These are phyloP conservation scores for Tiliacea citrago DNA, from an alignment of 2,888 invertebrate genomes.

Conservation along the genomic window DNA sequence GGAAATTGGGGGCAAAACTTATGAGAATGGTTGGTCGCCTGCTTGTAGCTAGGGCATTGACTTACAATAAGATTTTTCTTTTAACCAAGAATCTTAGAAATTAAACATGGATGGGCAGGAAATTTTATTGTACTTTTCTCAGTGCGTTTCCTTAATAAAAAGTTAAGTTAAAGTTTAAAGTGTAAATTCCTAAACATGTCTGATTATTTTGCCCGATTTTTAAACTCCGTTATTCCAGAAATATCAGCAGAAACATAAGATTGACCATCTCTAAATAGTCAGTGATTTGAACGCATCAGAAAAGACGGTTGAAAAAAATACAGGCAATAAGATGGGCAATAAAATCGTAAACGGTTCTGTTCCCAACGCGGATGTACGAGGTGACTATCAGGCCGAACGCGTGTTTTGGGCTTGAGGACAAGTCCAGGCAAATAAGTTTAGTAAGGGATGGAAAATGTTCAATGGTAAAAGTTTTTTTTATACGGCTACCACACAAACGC, in stretches of 20 bases:
- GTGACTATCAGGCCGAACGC: too few relatives aligned
- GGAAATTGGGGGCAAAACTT: not conserved
- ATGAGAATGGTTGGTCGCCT: not conserved
- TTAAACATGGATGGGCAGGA: not conserved
- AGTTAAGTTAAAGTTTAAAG: too few relatives aligned
- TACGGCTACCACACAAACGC: too few relatives aligned
- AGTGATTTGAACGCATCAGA: not conserved
- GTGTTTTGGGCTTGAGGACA: too few relatives aligned
- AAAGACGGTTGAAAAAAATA: not conserved
- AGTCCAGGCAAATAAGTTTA: not conserved
- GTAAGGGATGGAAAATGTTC: not conserved
- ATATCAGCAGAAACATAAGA: not conserved
- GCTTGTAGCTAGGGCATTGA: not conserved
- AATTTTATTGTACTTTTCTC: not conserved
- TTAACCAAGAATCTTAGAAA: too few relatives aligned
- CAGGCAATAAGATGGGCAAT: not conserved
- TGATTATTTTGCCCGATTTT: not conserved
- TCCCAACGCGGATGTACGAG: not conserved
- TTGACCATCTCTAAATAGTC: not conserved
- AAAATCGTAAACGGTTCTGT: not conserved
- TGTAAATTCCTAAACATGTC: not conserved
- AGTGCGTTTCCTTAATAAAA: too few relatives aligned
- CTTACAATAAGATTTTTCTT: not conserved
- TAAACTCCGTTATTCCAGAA: not conserved
- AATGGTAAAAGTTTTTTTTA: not conserved